These are phyloP conservation scores for Otocyon megalotis DNA, from an alignment of 2,113 vertebrate genomes.

Conservation along the genomic window DNA sequence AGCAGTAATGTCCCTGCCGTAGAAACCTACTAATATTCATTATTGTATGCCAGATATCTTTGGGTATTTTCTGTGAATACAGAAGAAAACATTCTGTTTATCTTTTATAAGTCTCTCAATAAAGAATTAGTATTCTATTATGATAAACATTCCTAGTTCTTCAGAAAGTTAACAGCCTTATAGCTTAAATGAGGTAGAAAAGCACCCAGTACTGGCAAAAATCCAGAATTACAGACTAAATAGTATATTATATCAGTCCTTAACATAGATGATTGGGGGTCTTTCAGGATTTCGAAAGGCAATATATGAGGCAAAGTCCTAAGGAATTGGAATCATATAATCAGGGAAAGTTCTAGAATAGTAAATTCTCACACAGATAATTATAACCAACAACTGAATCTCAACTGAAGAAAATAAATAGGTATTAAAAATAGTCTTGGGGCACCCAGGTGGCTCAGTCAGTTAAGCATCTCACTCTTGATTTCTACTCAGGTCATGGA, in stretches of 20 bases:
- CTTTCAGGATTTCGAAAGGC: not conserved
- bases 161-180: not conserved
- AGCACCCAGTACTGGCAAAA: not conserved
- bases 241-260: not conserved
- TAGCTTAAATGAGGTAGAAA: not conserved
- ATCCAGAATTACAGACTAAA: not conserved
- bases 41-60: not conserved
- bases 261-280: not conserved
- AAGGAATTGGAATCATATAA: not conserved
- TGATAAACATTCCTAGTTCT: not conserved
- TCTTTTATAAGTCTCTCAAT: not conserved
- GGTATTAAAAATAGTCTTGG: not conserved
- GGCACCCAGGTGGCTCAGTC: not conserved
- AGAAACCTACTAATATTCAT: not conserved
- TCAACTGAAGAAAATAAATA: not conserved
- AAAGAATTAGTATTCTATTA: not conserved
- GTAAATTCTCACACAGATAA: not conserved
- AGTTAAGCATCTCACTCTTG: not conserved
- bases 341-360: not conserved
- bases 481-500: not conserved
- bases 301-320: not conserved
- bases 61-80: not conserved
- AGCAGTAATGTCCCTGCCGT: not conserved
- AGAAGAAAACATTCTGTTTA: conserved; percentile 16
- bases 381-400: not conserved